Evolutionary conservation across 2,113 vertebrate genomes (phyloP), one percentile per base, ranked within the genome.

Genomic region (Tinamus guttatus): DNA sequence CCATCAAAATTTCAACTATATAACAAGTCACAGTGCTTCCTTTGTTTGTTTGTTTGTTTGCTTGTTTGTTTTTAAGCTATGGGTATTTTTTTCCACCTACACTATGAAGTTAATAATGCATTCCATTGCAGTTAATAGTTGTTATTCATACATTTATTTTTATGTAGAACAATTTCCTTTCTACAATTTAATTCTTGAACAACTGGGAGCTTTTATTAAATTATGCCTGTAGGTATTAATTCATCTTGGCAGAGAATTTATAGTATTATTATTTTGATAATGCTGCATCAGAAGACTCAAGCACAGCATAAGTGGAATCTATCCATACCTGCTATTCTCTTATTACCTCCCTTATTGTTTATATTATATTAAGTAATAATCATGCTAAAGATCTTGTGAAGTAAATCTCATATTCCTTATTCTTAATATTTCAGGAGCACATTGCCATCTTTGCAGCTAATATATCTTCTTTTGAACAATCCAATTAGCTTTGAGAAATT

Each of bases 131-230:
- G 25, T n/a, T 92, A 91, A 82, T 80, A 73, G 67, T 24, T 80
- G 13, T 77, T 91, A 89, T 63, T 83, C 5, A 67, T 59, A 81
- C 65, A 85, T 74, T 89, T 92, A 65, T 22, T 77, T 88, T 84
- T 71, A 59, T 69, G 45, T 45, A 43, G 40, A 94, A 85, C 21
- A 85, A 69, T 93, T 56, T 87, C 24, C 7, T 83, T 91, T 90
- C 13, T 74, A 54, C 70, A 54, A 49, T 85, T 95, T 82, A 93
- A 85, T 89, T 89, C 8, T 60, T 77, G n/a, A 82, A 77, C 19
- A 11, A 85, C 36, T 59, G 43, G 11, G n/a, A 90, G 22, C 5
- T 79, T 95, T 89, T 92, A 70, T 77, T 89, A 81, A 87, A 81
- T 63, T 89, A 8, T 1, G 2, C 56, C 21, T 69, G 60, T 54